Evolutionary conservation across 1,140 invertebrate species (phyloP), one percentile per base, ranked within the genome.

Genomic region (Papilio dardanus): DNA sequence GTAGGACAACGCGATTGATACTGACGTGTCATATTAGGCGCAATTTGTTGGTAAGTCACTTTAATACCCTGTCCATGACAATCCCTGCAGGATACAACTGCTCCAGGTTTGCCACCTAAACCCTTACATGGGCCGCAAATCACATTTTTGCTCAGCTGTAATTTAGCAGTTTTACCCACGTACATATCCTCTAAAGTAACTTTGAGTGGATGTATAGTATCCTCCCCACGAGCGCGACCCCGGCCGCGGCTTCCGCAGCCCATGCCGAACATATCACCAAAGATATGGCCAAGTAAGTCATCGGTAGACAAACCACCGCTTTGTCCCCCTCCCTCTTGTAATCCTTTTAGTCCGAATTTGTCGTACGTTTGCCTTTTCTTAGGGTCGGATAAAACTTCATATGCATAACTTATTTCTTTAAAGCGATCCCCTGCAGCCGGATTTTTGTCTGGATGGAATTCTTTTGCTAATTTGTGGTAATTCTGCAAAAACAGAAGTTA

Each of bases 101-200:
- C 91, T 75, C 96, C 97, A 83, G 96, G 95, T 86, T 97, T 97
- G 10, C 97, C 97, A 24, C 98, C 98, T 75, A 95, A 94, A 86
- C 98, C 98, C 78, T 96, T 95, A 94, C 98, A 99, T 84, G 95
- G 95, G 16, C 91, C 91, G 93, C 98, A 99, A 76, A 98, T 96
- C 1, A 98, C 96, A 94, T 97, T 97, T 90, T 98, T 98, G 87
- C 96, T 96, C 62, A 99, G 93, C 79, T 98, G 96, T 71, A 99
- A 92, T 87, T 97, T 97, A 24, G 97, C 94, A 8, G 96, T 96
- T 90, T 96, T 96, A 2, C 98, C 98, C 93, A 97, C 97, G 87
- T 99, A 99, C 82, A 99, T 93, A 86, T 99, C 98, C 92, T 99
- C 98, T 74, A 99, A 93, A 3, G 97, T 95, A 2, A 99, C 97